Evolutionary conservation across 2,113 vertebrate genomes (phyloP).

Genomic region (Hirundichthys speculiger): DNA sequence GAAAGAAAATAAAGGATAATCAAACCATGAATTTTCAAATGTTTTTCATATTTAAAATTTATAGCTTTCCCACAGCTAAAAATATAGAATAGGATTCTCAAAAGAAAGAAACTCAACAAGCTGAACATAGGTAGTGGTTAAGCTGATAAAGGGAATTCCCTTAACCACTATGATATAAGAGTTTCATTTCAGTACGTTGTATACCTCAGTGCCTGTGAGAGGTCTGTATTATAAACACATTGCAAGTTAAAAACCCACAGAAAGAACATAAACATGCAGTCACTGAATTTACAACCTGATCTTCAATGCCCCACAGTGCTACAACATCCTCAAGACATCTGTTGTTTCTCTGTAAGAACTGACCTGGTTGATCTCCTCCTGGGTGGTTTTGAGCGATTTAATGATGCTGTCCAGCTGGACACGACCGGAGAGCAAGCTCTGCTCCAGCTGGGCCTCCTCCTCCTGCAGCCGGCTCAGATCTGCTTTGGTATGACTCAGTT

Average conservation of each 20-base stretch:
- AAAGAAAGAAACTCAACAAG: no score
- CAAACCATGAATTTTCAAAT: no score
- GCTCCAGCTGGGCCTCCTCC: constrained; percentile 92
- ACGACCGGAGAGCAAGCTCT: constrained; percentile 88
- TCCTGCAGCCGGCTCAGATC: constrained; percentile 91
- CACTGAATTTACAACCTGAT: constrained; percentile 1
- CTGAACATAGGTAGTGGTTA: no score
- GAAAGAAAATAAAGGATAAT: no score
- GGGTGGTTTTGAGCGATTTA: constrained; percentile 91
- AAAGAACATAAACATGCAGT: neutral
- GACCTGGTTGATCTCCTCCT: constrained; percentile 96
- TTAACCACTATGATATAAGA: no score
- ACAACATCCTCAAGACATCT: constrained; percentile 1
- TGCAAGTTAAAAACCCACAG: constrained; percentile 1
- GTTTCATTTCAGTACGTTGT: neutral
- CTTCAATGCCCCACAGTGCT: neutral
- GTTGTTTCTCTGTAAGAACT: constrained; percentile 1
- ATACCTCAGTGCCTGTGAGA: neutral
- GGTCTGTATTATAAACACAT: neutral
- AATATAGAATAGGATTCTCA: no score
- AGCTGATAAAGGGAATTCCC: no score
- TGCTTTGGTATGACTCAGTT: constrained; percentile 85
- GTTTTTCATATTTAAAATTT: no score
- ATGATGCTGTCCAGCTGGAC: constrained; percentile 92
- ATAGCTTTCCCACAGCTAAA: no score